Evolutionary conservation across 2,113 vertebrate species (phyloP).

Genomic region (Zapus hudsonius): DNA sequence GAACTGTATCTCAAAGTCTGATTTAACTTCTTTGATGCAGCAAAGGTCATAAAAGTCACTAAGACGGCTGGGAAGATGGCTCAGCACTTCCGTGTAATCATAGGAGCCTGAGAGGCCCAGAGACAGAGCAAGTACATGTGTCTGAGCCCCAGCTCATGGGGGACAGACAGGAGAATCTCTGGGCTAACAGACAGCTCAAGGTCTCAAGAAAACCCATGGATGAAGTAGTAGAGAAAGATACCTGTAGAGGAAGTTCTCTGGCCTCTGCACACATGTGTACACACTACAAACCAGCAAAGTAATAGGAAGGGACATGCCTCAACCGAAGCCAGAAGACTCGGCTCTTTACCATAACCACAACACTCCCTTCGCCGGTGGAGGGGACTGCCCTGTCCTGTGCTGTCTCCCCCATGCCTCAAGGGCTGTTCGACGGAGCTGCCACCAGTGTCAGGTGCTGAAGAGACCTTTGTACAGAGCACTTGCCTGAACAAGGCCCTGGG

Average conservation of each 20-base stretch:
- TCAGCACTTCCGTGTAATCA: no score
- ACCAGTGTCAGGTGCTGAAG: rapidly evolving
- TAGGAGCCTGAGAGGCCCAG: no score
- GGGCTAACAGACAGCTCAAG: neutral
- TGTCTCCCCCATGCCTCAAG: neutral
- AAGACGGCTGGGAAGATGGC: no score
- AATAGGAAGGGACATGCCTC: neutral
- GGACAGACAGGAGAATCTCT: no score
- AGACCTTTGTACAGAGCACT: neutral
- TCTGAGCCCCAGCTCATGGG: no score
- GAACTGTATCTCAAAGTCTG: neutral
- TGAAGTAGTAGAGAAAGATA: no score
- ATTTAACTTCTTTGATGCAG: neutral
- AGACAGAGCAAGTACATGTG: no score
- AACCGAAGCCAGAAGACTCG: neutral
- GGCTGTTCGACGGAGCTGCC: rapidly evolving
- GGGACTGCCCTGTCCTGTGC: neutral
- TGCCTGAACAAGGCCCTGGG: neutral
- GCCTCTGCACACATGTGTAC: no score
- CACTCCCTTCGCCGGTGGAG: no score
- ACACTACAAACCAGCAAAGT: no score
- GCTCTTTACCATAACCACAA: neutral
- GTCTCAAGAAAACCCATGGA: rapidly evolving
- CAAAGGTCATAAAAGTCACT: neutral
- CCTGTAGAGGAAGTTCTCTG: no score